Evolutionary conservation across 2,797 vertebrate genomes (phyloP), one percentile per base, ranked within the genome.

Genomic region (Podarcis lilfordi): DNA sequence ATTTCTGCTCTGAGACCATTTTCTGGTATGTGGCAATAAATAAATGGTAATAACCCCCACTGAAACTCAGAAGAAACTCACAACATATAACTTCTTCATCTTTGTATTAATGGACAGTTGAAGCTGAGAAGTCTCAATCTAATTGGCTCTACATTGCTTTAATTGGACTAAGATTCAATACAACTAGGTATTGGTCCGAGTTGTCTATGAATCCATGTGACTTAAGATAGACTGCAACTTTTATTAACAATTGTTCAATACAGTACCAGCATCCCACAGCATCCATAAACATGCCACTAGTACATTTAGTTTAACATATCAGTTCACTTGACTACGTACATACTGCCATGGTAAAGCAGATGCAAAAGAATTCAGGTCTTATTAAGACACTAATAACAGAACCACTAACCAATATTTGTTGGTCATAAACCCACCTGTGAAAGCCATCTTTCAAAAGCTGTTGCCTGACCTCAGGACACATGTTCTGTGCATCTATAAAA

Each of bases 371-470:
- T 64, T 32, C 17, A 29, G 7, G 9, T 7, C 15, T 76, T n/a
- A 64, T 23, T 0, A 0, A 37, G 21, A 45, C 0, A 0, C n/a
- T 40, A 11, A 7, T 71, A 72, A 72, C 25, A 55, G 72, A 45
- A 0, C 4, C 37, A 64, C 45, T 0, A 0, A n/a, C 35, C 6
- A 40, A 61, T 1, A 59, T 32, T 13, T 88, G 66, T 43, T 64
- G 77, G n/a, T n/a, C 45, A 72, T 64, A 68, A 43, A 64, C 89
- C 77, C 95, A 99, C 99, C 98, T 98, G 93, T 99, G 99, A 91
- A 99, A 99, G 17, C 99, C 99, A 25, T 96, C 96, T 88, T 98
- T 98, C 86, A 92, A 92, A 40, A 99, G 93, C 87, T 98, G 96
- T 94, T 98, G 94, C 0, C 92, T 97, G 72, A 97, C 91, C 27